Conservation (phyloP, 1,140 invertebrate species). For the Mya arenaria region DNA sequence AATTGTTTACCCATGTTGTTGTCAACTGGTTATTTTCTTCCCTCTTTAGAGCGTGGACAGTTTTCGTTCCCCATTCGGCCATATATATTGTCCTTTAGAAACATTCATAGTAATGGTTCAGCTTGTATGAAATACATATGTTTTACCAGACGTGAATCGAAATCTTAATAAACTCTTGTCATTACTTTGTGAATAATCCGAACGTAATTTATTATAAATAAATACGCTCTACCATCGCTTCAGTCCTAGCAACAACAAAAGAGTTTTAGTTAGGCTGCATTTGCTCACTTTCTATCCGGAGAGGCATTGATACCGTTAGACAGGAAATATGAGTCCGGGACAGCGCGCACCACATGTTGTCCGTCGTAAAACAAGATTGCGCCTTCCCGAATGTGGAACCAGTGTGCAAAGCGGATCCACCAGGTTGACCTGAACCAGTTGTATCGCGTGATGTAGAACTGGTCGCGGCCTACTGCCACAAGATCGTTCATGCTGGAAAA, state of each 20-base stretch:
- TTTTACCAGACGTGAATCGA: no score
- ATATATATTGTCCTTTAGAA: constrained; percentile 28
- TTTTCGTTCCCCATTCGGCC: constrained; percentile 40
- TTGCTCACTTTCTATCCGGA: constrained; percentile 32
- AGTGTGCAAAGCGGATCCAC: not conserved
- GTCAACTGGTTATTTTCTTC: constrained; percentile 23
- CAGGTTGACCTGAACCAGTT: not conserved
- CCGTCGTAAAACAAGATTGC: constrained; percentile 33
- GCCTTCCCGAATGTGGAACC: not conserved
- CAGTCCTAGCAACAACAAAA: no score
- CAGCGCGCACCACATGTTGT: not conserved
- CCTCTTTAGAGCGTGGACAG: constrained; percentile 5
- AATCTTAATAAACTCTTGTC: no score
- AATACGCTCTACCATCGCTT: no score
- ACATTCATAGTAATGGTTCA: no score
- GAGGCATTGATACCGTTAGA: constrained; percentile 49
- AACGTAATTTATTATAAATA: no score
- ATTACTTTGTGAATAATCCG: no score
- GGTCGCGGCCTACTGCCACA: not conserved
- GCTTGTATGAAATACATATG: no score
- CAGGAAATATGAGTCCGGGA: not conserved
- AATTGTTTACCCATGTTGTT: constrained; percentile 19
- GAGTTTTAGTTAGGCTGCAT: no score
- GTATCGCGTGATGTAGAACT: constrained; percentile 14
- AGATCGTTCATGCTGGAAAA: constrained; percentile 16